Evolutionary conservation across 2,113 vertebrate species (phyloP), one percentile per base, ranked within the genome.

Genomic region (Oophaga pumilio): DNA sequence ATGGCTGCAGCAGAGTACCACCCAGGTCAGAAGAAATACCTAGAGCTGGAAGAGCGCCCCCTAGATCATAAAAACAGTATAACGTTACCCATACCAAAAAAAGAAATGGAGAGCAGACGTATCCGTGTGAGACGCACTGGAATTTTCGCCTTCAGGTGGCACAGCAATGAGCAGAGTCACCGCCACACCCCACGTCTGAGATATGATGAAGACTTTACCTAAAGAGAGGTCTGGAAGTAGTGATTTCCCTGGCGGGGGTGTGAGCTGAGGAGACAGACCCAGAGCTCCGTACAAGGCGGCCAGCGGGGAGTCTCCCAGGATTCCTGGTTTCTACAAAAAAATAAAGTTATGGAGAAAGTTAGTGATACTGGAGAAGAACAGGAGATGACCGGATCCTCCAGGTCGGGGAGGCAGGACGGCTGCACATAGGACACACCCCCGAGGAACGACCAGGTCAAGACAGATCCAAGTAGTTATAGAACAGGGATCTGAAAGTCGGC

Each of bases 221-320:
- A 84, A 20, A 24, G 80, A 81, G 49, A 93, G 92, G 57, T 96
- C 96, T 85, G 92, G 93, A 8, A 85, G 53, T 90, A 97, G 92
- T 90, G 94, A 94, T 90, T 91, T 85, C 53, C 94, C 93, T 85
- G 95, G 92, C 90, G 95, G 95, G 60, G 94, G 91, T 15, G 87
- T 57, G 0, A 89, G 84, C 2, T 89, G 50, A 1, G 43, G 76
- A 12, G 94, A 90, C 81, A 95, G 89, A 64, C 76, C 87, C 50
- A 91, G 33, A 13, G 91, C 15, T 60, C 91, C 88, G 6, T 91
- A 95, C 89, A 93, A 90, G 62, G 91, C 84, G 43, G 92, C 91
- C 20, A 97, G 89, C 68, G 96, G 96, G 76, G 94, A 96, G 66
- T 98, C 97, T 82, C 95, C 96, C 59, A 97, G 93, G 90, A 98